Base-by-base conservation (phyloP, 23 tunicate species). In the Clavelina lepadiformis region DNA sequence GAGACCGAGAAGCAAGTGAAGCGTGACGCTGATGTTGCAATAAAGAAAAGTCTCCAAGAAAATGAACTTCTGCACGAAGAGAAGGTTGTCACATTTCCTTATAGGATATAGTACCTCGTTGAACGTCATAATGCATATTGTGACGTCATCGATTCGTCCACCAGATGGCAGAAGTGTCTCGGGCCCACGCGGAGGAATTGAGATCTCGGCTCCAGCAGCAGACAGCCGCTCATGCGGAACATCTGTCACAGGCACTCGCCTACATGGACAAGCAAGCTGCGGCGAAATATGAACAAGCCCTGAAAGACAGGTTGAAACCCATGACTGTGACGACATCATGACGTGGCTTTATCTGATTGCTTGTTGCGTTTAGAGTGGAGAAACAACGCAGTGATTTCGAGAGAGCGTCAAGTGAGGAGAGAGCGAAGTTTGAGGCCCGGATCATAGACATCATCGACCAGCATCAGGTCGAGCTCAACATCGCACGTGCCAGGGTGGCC, bases 211-310 rank as follows among this genome's bases (percentile, higher is more conserved):
- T 92, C 29, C 79, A 79, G 60, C 63, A 79, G 32, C 99, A 93
- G 52, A 51, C 99, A 21, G 70, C 88, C 0, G 85, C 83, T 7
- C 99, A 93, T 35, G 86, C 83, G 23, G 81, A 71, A 23, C 99
- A 85, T 62, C 71, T 93, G n/a, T 67, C 86, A 6, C 83, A 93
- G 46, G 88, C 83, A 27, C 57, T 93, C n/a, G 49, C 63, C 1
- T 63, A 52, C 34, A 70, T 88, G 76, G 85, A 81, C 46, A 31
- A 58, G n/a, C 78, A 79, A 69, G 71, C 85, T 0, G 41, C 21
- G 35, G 64, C 33, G 23, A 69, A 72, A 83, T 62, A 67, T 22
- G 75, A 79, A 36, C 57, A 56, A n/a, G 64, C 61, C 4, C 37
- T 93, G 26, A 46, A 84, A 41, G 15, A 41, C 49, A 8, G 49